Evolutionary conservation across 2,888 invertebrate species (phyloP), one percentile per base, ranked within the genome.

Genomic region (Silvanus unidentatus): DNA sequence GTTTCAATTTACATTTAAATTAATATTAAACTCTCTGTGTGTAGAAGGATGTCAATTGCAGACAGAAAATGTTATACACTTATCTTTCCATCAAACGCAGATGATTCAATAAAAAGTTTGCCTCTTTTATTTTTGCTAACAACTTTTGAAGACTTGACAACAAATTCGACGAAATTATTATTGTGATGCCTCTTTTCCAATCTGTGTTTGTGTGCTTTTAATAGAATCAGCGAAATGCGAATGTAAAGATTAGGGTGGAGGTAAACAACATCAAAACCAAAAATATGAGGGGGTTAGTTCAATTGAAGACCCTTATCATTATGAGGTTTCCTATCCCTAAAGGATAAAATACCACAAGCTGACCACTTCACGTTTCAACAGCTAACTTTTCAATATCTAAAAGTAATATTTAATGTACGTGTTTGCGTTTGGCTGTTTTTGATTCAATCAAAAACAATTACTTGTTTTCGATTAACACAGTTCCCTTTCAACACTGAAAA

Each of bases 241-340:
- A n/a, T 22, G 22, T 22, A 22, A 22, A 22, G 22, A 22, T 22
- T 22, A 22, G 22, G 22, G 22, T 22, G 22, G n/a, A 22, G 22
- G 22, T 22, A 22, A 22, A 22, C 8, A 22, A 22, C 22, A 22
- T 22, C 22, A 22, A 8, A 22, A 5, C 22, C 22, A 8, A 22
- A n/a, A 22, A 22, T 22, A 60, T 61, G 63, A 55, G 62, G 58
- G 63, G 60, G 62, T 55, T 58, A 60, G 64, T 63, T 60, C 62
- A 63, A 63, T 63, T 60, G 64, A 58, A 58, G 61, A 64, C 64
- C 66, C 64, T 64, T 60, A 63, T 66, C 63, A 63, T 65, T 66
- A 66, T 63, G 63, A 61, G 59, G 61, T 64, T 63, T 59, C 49
- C 54, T 54, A 49, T 55, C 58, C 59, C 56, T 52, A 46, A 48